Evolutionary conservation across 2,797 vertebrate species (phyloP), one percentile per base, ranked within the genome.

Genomic region (Argyrosomus regius): DNA sequence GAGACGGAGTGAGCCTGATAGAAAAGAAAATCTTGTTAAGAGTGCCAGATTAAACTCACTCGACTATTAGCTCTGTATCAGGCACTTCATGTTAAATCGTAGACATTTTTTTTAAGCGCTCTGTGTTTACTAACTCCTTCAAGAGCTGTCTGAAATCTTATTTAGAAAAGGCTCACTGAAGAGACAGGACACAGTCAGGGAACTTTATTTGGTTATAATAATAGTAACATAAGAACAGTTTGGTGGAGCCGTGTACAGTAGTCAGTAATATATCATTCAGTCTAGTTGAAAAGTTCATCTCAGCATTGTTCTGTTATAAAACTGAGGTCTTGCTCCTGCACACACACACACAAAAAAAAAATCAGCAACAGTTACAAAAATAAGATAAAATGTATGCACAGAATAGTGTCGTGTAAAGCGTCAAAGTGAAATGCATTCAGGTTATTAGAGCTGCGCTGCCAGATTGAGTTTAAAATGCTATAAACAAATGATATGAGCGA

Each of bases 171-270:
- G 13, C 11, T 59, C 73, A 83, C 63, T 6, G 5, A 58, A 60
- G 57, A 82, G 66, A 54, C 70, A 7, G 24, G 56, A 18, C 87
- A 93, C 90, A 95, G 93, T 95, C 69, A 86, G 70, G 66, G 75
- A 62, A 80, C 67, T 95, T 95, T 95, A 95, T 95, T 96, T 85
- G 81, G 76, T 84, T 91, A 86, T 85, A 80, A 80, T 82, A 81
- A 89, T 59, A 86, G 77, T 87, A 79, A 86, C 80, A 90, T 87
- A 83, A 61, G 84, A 92, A 86, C 90, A 91, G 48, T 86, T 39
- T 81, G 79, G 87, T 90, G 89, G 91, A 90, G 89, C 82, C 75
- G 92, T 93, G 89, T 86, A 94, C 93, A 96, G 95, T 95, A 95
- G 95, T 96, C 91, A 93, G 90, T 87, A 87, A 91, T 75, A 88